Base-by-base conservation (phyloP, 2,888 invertebrate species). In the Cerastoderma edule region DNA sequence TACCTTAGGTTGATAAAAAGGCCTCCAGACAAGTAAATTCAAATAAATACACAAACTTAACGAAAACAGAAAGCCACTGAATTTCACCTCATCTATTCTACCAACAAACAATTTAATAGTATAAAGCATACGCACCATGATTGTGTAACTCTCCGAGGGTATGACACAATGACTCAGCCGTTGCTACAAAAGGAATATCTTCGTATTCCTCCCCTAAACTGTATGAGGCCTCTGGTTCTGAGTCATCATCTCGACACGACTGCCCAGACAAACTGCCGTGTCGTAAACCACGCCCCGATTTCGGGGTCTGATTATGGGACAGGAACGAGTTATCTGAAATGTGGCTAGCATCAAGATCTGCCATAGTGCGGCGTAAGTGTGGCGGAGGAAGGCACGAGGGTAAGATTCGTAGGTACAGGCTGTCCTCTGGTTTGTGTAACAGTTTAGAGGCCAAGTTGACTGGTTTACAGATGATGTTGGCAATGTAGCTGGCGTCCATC, bases 111-210 rank as follows among this genome's bases (percentile, higher is more conserved):
- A 44, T 44, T 44, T 13, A 19, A 44, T 44, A 19, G 44, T 44
- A 44, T 19, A 10, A 44, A 44, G 44, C 16, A 70, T 53, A 44
- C 39, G 6, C 72, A 85, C 87, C 85, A 66, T 66, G 56, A 19
- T 80, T 69, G 64, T 85, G 84, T 8, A 85, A 30, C 32, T 85
- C 78, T 66, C 85, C 87, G 5, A 87, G 64, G 13, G 78, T 67
- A 8, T 78, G 56, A 27, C 83, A 74, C 1, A 87, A 32, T 3
- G 85, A 81, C 19, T 65, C 46, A 13, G 64, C 72, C 6, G 78
- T 64, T 0, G 80, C 63, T 35, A 63, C 28, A 66, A 80, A 65
- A 27, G 54, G 32, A 10, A 74, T 53, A 39, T 32, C 33, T 6
- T 28, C 56, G 56, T 65, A 48, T 8, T 65, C 48, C 10, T 54